Conservation (phyloP, 2,797 vertebrate species). For the Mormyrus proboscirostris region DNA sequence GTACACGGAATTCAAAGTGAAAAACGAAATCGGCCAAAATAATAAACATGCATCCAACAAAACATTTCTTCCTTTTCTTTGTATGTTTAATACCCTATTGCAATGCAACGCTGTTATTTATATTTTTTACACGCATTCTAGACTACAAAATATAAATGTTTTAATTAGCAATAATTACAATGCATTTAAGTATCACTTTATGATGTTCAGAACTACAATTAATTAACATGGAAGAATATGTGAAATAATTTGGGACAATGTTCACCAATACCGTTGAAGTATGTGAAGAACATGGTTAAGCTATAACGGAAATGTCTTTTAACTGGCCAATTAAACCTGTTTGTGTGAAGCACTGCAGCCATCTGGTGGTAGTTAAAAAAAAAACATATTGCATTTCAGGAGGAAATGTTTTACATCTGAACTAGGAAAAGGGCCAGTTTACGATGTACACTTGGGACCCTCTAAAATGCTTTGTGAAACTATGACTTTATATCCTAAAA, state of each 20-base stretch:
- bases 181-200: not conserved
- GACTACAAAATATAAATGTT: not conserved
- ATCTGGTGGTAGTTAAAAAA: not conserved
- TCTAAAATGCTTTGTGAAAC: not conserved
- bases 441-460: not conserved
- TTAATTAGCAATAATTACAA: not conserved
- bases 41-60: not conserved
- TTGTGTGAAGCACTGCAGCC: not conserved
- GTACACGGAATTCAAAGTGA: too few species aligned
- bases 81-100: not conserved
- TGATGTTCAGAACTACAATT: not conserved
- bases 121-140: not conserved
- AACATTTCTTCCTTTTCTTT: not conserved
- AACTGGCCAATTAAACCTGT: not conserved
- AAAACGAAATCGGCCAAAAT: not conserved
- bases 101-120: not conserved
- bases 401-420: not conserved
- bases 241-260: not conserved
- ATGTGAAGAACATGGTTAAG: not conserved
- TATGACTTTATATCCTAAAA: not conserved
- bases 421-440: not conserved
- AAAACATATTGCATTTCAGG: not conserved
- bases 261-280: not conserved
- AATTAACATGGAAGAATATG: not conserved
- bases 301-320: not conserved